A percentile compares a stretch with the other conserved stretches of the same genome.
Evolutionary conservation across 2,113 vertebrate species (phyloP).

Genomic region (Malurus elegans): DNA sequence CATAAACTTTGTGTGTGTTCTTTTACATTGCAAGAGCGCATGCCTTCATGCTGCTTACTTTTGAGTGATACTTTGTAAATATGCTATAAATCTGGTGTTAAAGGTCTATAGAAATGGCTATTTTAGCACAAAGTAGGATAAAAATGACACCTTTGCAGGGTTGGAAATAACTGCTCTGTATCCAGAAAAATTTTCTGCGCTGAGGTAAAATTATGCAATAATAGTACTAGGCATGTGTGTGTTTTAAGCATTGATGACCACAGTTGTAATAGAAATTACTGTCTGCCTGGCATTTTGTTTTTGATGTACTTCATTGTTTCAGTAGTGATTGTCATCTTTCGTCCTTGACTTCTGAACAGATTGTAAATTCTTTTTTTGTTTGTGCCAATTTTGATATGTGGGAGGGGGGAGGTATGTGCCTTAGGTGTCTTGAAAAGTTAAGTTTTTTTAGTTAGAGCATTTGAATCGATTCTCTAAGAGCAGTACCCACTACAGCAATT

Average conservation of each 20-base stretch:
- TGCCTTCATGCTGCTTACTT: background rate
- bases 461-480: background rate
- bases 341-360: background rate
- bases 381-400: background rate
- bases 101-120: background rate
- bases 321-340: background rate
- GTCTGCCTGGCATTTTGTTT: background rate
- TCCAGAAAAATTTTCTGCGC: conserved; percentile 7
- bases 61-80: conserved; percentile 4
- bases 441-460: background rate
- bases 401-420: background rate
- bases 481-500: background rate
- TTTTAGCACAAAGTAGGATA: conserved; percentile 13
- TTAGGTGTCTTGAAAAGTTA: background rate
- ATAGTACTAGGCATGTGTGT: background rate
- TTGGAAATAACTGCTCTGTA: conserved; percentile 36
- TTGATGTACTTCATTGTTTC: background rate
- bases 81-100: conserved; percentile 16
- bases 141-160: conserved; percentile 33
- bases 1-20: background rate
- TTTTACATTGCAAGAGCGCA: background rate
- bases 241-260: background rate
- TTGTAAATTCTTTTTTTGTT: background rate
- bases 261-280: background rate
- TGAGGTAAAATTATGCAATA: conserved; percentile 22